Base-by-base conservation (phyloP, 2,888 invertebrate species). In the Phaonia tiefii region DNA sequence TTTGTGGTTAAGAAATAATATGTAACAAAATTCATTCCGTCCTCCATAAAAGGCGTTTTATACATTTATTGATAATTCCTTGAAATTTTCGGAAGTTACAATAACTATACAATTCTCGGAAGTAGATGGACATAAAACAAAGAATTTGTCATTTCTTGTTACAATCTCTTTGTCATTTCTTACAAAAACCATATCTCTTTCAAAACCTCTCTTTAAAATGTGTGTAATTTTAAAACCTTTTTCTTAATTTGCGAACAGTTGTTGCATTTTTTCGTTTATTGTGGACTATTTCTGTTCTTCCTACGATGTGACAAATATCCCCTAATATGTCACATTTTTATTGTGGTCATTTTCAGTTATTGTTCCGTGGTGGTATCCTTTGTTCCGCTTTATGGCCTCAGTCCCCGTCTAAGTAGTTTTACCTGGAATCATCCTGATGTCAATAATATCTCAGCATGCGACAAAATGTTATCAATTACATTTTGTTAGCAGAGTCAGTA, bases 401-500 rank as follows among this genome's bases (percentile, higher is more conserved):
- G 42, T 2, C 63, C 63, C 63, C 8, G 3, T 3, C 31, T 63
- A 63, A 63, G 42, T 63, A 63, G 63, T 42, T 39, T 63, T 63
- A 63, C 63, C 63, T 63, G 63, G 63, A 63, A 63, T 25, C 54
- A 2, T 11, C 5, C 67, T 75, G 51, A 58, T 67, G 51, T 79
- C 70, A 72, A 79, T 75, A 49, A 20, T 58, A 72, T 17, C 42
- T 42, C 79, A 79, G 79, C 79, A 72, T 72, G 75, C 63, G 54
- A 39, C 67, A 75, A 49, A 56, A 44, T 58, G 39, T 72, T 63
- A 51, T 63, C 63, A 63, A 42, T 63, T 63, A 22, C 63, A 42
- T 39, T 39, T 42, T 42, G 39, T 63, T 63, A 3, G 25, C 54
- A 20, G 20, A 13, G 20, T 42, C 22, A 11, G 22, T 22, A 63